Percentiles rank a stretch among this genome's conserved stretches.
phyloP scores from a whole-genome alignment of 1,140 invertebrate species.

The Drosophila triauraria region DNA sequence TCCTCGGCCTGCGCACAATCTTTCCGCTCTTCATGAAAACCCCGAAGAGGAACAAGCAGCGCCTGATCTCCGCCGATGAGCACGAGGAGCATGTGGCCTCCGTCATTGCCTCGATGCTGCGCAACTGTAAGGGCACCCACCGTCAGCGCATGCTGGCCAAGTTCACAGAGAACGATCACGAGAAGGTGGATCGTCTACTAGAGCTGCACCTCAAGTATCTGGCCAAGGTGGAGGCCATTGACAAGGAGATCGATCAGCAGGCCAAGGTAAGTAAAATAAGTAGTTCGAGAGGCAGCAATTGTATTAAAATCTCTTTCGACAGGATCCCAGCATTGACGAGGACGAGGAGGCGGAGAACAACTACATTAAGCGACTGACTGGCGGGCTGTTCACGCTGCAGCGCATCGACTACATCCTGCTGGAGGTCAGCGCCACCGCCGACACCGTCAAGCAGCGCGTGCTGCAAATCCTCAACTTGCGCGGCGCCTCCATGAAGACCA shows the following conservation, averaged over 20 bases:
- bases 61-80: conserved; percentile 94
- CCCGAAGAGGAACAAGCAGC: conserved; percentile 94
- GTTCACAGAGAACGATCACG: conserved; percentile 99
- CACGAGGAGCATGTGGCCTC: conserved; percentile 98
- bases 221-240: conserved; percentile 95
- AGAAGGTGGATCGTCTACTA: conserved; percentile 98
- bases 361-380: conserved; percentile 95
- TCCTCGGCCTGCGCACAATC: conserved; percentile 97
- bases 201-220: conserved; percentile 99
- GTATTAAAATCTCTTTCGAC: not conserved
- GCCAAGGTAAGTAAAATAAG: conserved; percentile 58
- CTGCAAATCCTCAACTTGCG: conserved; percentile 95
- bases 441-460: conserved; percentile 94
- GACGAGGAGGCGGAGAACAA: conserved; percentile 93
- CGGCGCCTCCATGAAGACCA: conserved; percentile 96
- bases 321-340: conserved; percentile 86
- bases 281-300: not conserved
- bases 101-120: conserved; percentile 96
- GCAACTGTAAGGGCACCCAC: conserved; percentile 96
- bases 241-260: conserved; percentile 90
- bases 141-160: conserved; percentile 96
- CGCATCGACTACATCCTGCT: conserved; percentile 98
- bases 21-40: conserved; percentile 99
- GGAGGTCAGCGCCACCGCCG: conserved; percentile 93
- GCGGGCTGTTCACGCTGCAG: conserved; percentile 98